Base-by-base conservation (phyloP, 2,113 vertebrate species). In the Seriola aureovittata region DNA sequence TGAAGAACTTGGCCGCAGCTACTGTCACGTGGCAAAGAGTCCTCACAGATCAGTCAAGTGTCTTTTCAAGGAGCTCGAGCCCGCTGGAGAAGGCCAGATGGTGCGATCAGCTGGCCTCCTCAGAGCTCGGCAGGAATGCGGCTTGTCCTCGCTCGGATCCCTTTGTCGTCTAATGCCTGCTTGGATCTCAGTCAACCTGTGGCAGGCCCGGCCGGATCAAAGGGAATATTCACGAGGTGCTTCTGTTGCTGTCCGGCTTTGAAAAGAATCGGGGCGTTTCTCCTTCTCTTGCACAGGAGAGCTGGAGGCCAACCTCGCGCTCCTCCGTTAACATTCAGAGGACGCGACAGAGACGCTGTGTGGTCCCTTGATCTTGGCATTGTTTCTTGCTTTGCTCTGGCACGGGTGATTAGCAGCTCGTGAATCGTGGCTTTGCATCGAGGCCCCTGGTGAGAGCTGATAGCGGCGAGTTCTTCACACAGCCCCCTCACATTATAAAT, bases 81-180 rank as follows among this genome's bases (percentile, higher is more conserved):
- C 74, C 62, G 60, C 79, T 44, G 3, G 29, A 62, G 73, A 60
- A 68, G 78, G 85, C 83, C 92, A 93, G 91, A 89, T 92, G 91
- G 89, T 59, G 52, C 57, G 68, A 81, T 91, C 86, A 86, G 82
- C 89, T 78, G 70, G 80, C 75, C 82, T 88, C 73, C 82, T 75
- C 75, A 23, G 66, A 85, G 79, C 88, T 68, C 65, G 55, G 65
- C 80, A 29, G 67, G 67, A 65, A 80, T 38, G 78, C n/a, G 71
- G 80, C 84, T 77, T 63, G 82, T 89, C 87, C 85, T 75, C 83
- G 38, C 73, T 86, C 85, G 48, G 62, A 86, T 88, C 81, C 88
- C 86, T 91, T 90, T 86, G 82, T 88, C 75, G 38, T 73, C 71
- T 82, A 75, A 81, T 68, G 86, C 77, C 66, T 34, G 38, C 75